A percentile compares a stretch with the other conserved stretches of the same genome.
phyloP scores from a whole-genome alignment of 1,140 invertebrate genomes.

The Pachypsylla venusta region DNA sequence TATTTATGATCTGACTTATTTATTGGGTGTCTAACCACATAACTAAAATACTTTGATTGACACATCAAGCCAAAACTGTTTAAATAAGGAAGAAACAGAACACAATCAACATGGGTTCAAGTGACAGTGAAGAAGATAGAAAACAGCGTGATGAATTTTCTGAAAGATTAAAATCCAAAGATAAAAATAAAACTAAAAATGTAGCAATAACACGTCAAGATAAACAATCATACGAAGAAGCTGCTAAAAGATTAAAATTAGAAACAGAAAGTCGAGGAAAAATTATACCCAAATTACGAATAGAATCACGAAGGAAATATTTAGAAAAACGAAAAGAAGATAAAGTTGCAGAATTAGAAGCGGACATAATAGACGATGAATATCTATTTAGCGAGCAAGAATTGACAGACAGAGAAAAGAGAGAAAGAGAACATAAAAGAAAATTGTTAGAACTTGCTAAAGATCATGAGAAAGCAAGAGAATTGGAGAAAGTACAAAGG shows the following conservation, averaged over 20 bases:
- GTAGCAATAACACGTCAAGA: conserved; percentile 45
- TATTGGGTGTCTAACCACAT: too few species aligned
- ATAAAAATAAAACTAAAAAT: conserved; percentile 78
- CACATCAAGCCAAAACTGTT: too few species aligned
- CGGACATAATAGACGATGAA: conserved; percentile 91
- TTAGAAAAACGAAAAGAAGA: conserved; percentile 90
- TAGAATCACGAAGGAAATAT: conserved; percentile 87
- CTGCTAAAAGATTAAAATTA: conserved; percentile 76
- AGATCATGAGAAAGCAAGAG: conserved; percentile 86
- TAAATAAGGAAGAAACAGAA: too few species aligned
- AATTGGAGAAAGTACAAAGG: conserved; percentile 77
- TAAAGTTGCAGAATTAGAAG: conserved; percentile 90
- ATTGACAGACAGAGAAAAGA: conserved; percentile 70
- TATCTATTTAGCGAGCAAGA: conserved; percentile 79
- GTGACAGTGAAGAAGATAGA: conserved; percentile 26
- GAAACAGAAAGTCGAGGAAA: conserved; percentile 71
- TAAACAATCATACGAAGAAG: conserved; percentile 73
- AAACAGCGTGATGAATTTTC: conserved; percentile 86
- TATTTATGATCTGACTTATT: too few species aligned
- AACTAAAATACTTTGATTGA: too few species aligned
- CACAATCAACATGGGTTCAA: conserved; percentile 13
- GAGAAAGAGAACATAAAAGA: conserved; percentile 79
- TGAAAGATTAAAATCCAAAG: conserved; percentile 68
- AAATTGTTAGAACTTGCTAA: conserved; percentile 78
- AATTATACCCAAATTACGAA: conserved; percentile 69